Base-by-base conservation (phyloP, 2,113 vertebrate genomes). In the Brachypteracias leptosomus region DNA sequence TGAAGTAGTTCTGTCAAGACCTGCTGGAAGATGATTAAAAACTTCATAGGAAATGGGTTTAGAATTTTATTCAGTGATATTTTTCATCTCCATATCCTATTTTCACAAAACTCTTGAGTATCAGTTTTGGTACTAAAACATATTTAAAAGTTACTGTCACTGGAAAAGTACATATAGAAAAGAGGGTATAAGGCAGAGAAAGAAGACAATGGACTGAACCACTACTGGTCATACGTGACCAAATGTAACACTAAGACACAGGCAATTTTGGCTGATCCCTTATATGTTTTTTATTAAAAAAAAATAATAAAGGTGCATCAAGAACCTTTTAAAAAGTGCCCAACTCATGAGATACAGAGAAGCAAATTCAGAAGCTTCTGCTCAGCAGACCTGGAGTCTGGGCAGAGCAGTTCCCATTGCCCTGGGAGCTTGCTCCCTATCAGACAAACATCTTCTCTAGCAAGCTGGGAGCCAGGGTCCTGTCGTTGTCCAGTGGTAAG, bases 251-350 rank as follows among this genome's bases (percentile, higher is more conserved):
- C 2, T 31, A 58, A 52, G 17, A 79, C 28, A 73, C 2, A 17
- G 20, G 62, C 28, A 72, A 36, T 73, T 68, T 76, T 85, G 20
- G 31, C 58, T 68, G 13, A 72, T 36, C 20, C 3, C 7, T 8
- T 3, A 11, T 3, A 0, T 26, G 7, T 16, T 52, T 38, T 25
- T 44, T 61, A 17, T 25, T 44, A 13, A 0, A 22, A 67, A 84
- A 35, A 38, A 25, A 5, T 21, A 9, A 28, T 44, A 42, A 2
- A 7, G 17, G 13, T 61, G 29, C 62, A 68, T 38, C 10, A 76
- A 82, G 44, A 85, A 47, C 18, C 13, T 79, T 91, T 77, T 16
- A 5, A 67, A 52, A 78, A 63, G 9, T 52, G 3, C 57, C 35
- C 28, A 29, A 26, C 16, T 85, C 15, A 20, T 67, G 25, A 70